Evolutionary conservation across 2,797 vertebrate species (phyloP).

Genomic region (Hydrocynus forskahlii): DNA sequence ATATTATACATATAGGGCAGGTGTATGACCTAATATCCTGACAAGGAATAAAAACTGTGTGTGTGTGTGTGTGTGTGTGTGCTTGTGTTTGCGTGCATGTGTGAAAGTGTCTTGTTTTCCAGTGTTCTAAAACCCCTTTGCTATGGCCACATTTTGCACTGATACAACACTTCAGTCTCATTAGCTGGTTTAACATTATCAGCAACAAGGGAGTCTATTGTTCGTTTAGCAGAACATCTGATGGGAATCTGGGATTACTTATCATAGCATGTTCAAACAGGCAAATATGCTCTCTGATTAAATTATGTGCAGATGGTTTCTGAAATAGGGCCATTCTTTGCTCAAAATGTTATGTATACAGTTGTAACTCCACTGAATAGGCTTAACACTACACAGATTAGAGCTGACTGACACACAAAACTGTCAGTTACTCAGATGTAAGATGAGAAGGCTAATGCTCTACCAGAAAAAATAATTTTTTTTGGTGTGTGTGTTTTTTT

Average conservation of each 20-base stretch:
- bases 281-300: background rate
- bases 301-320: conserved; percentile 6
- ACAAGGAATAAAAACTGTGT: no score
- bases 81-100: no score
- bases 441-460: background rate
- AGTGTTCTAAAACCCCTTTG: background rate
- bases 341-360: background rate
- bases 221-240: background rate
- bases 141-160: background rate
- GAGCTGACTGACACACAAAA: background rate
- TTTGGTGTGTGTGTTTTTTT: no score
- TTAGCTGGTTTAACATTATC: background rate
- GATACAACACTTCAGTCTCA: background rate
- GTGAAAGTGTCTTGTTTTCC: background rate
- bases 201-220: background rate
- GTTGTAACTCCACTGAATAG: background rate
- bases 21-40: no score
- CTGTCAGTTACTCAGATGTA: background rate
- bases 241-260: conserved; percentile 20
- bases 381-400: background rate
- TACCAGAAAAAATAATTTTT: no score
- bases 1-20: no score
- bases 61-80: background rate
- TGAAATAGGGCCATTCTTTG: background rate
- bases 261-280: background rate